These are phyloP conservation scores for Zeugodacus cucurbitae DNA, from an alignment of 1,140 invertebrate genomes.

Conservation along the genomic window DNA sequence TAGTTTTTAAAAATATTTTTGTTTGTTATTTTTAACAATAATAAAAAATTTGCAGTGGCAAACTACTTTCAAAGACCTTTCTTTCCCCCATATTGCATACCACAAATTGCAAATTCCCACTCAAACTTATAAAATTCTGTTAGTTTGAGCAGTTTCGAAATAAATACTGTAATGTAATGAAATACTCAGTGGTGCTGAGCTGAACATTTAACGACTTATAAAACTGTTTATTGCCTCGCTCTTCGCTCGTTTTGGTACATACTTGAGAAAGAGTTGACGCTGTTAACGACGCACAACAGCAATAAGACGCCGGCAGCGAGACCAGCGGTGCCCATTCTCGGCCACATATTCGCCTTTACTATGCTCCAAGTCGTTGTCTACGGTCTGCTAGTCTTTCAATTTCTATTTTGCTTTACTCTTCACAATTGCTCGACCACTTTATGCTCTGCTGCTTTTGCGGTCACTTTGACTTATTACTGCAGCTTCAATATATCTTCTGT, in stretches of 20 bases:
- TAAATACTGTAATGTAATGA: constrained; percentile 18
- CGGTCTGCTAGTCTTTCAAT: not conserved
- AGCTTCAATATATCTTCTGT: not conserved
- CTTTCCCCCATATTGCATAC: not conserved
- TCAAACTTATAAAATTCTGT: constrained; percentile 8
- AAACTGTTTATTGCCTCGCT: not conserved
- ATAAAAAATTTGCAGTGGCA: not conserved
- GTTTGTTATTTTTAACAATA: not conserved
- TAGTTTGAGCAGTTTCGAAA: not conserved
- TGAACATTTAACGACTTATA: constrained; percentile 14
- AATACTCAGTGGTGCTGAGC: not conserved
- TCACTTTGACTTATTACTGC: constrained; percentile 17
- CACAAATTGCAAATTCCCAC: not conserved
- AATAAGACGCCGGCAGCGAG: constrained; percentile 42
- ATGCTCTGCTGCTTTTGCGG: constrained; percentile 20
- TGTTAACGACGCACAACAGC: constrained; percentile 48
- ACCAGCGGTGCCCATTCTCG: constrained; percentile 43
- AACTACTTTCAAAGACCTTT: not conserved
- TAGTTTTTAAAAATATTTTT: not conserved
- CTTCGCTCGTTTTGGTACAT: constrained; percentile 50
- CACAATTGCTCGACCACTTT: not conserved
- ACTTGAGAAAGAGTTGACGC: constrained; percentile 62
- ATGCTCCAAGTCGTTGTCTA: not conserved
- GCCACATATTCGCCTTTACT: constrained; percentile 28
- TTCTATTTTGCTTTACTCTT: not conserved